phyloP scores from a whole-genome alignment of 2,113 vertebrate genomes.

The Crotalus horridus region DNA sequence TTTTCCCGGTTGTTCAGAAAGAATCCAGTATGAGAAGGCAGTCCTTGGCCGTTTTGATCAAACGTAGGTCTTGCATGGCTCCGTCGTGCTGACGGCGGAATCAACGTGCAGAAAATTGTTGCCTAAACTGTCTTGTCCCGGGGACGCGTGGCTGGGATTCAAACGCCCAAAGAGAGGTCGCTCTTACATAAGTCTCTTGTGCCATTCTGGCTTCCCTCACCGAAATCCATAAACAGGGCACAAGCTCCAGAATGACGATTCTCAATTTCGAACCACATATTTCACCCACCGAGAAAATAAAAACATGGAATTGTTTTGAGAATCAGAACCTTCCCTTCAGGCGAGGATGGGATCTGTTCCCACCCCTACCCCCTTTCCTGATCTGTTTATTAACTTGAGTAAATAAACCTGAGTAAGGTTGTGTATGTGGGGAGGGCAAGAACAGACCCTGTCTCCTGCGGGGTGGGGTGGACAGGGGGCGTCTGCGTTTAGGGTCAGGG shows the following conservation, averaged over 20 bases:
- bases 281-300: conserved; percentile 64
- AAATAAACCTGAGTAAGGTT: conserved; percentile 21
- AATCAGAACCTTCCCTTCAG: conserved; percentile 76
- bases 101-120: neutral
- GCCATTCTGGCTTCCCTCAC: neutral
- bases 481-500: neutral
- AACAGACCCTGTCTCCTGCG: no score
- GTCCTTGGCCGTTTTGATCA: neutral
- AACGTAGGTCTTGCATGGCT: neutral
- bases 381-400: conserved; percentile 64
- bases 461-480: neutral
- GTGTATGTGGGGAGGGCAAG: neutral
- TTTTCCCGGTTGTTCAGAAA: neutral
- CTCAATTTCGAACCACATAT: conserved; percentile 36
- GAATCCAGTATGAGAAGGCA: neutral
- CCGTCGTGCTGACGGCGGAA: neutral
- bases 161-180: neutral
- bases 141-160: neutral
- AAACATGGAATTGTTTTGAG: conserved; percentile 51
- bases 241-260: neutral
- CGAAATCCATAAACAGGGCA: neutral
- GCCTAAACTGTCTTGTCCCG: neutral
- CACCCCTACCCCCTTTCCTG: conserved; percentile 73
- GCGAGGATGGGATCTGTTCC: conserved; percentile 38
- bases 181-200: neutral